Evolutionary conservation across 1,140 invertebrate genomes (phyloP).

Genomic region (Cataglyphis hispanica): DNA sequence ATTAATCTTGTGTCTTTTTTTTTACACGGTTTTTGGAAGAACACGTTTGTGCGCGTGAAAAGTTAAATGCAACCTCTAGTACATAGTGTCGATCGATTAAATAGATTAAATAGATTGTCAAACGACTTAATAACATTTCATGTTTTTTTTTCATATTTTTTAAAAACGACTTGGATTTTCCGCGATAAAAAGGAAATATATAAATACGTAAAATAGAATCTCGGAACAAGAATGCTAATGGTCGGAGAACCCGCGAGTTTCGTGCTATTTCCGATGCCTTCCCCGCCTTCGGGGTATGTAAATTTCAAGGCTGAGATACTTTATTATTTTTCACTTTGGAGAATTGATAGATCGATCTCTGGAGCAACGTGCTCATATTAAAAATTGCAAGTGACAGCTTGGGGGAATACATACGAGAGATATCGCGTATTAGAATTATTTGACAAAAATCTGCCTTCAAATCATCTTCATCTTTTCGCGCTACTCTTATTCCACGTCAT

Average conservation of each 20-base stretch:
- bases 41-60: not conserved
- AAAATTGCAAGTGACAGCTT: constrained; percentile 51
- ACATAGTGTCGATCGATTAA: not conserved
- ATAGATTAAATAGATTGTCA: not conserved
- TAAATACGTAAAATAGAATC: not conserved
- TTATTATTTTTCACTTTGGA: constrained; percentile 54
- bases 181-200: not conserved
- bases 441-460: not conserved
- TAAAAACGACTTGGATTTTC: not conserved
- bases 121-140: not conserved
- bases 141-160: not conserved
- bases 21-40: not conserved
- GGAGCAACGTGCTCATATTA: constrained; percentile 41
- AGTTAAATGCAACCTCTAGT: not conserved
- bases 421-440: not conserved
- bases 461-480: constrained; percentile 4
- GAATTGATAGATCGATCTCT: constrained; percentile 47
- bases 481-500: constrained; percentile 57
- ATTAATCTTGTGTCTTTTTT: not conserved
- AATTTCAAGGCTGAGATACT: constrained; percentile 64
- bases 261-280: constrained; percentile 30
- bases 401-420: not conserved
- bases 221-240: not conserved
- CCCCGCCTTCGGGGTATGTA: constrained; percentile 57
- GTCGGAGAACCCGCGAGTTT: constrained; percentile 41